Evolutionary conservation across 2,888 invertebrate genomes (phyloP), one percentile per base, ranked within the genome.

Genomic region (Melipona beecheii): DNA sequence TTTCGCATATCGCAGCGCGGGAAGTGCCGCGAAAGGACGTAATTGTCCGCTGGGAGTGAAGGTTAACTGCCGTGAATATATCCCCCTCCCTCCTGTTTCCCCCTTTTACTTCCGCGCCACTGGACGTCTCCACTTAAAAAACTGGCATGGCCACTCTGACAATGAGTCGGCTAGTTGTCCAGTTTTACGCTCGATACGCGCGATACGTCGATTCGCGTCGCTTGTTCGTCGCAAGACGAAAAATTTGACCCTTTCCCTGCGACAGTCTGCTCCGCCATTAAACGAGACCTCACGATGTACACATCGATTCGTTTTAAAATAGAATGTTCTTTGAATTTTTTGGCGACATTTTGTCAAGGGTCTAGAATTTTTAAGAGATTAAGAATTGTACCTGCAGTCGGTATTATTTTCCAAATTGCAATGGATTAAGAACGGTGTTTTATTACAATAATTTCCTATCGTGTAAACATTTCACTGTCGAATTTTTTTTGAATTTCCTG

Each of bases 11-110:
- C 75, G 66, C n/a, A 64, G 73, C 62, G 62, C 58, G 66, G 21
- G 9, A 76, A 77, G 62, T 60, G 49, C 73, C 79, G 68, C 60
- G 31, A 74, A 79, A 77, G 70, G 85, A 78, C 70, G 80, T 85
- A 85, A 85, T 85, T 85, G 77, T 49, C 60, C 52, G 49, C 36
- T 49, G 66, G 58, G 81, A 84, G 69, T 11, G 70, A 75, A 84
- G 80, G 85, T 85, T 81, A 85, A 84, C 83, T 78, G 49, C 21
- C 24, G 68, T 17, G 52, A 56, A 66, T 77, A 58, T 43, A 43
- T 69, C 11, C 4, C 21, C 11, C 2, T 19, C 19, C 36, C 58
- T 74, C 70, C 50, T 84, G 74, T 84, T 84, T 82, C 77, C 27
- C 43, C 66, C 68, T 62, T 31, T 50, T 21, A 36, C 54, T 36